Base-by-base conservation (phyloP, 2,888 invertebrate genomes). In the Metalampra italica region DNA sequence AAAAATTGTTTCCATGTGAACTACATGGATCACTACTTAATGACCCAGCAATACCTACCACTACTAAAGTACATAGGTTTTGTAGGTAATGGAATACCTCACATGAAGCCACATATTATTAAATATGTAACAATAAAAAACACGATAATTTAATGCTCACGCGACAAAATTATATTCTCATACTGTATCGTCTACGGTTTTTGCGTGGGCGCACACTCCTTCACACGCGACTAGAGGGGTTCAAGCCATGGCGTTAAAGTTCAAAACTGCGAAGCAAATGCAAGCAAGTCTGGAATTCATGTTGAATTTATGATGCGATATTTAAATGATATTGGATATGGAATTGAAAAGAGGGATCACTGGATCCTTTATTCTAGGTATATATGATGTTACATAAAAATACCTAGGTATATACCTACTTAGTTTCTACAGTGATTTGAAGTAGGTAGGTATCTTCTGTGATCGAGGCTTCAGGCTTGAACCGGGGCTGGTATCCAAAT, bases 201-300 rank as follows among this genome's bases (percentile, higher is more conserved):
- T 34, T 54, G 54, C 63, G 71, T 68, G 60, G 71, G 71, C 56
- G 68, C 62, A 47, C 61, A 54, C 53, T 41, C 44, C 29, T 5
- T 30, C 7, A 22, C 13, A 8, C 11, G 32, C 32, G 32, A 32
- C 12, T 36, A n/a, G 14, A 39, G 29, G 14, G 13, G 11, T 34
- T 11, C 29, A 38, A 47, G 11, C 42, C 11, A 29, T 30, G 4
- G 45, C 45, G 50, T n/a, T 60, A 60, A 29, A 15, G 53, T 51
- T 53, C 15, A 52, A 14, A 51, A 45, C 56, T 11, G 49, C 29
- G 22, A 11, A 29, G 42, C 36, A 3, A 7, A 39, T 37, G n/a
- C 12, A 9, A 12, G 9, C n/a, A 30, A 12, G 29, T 29, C 12
- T 29, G 29, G 42, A 29, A 15, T 30, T 40, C 12, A 40, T 14